Evolutionary conservation across 1,140 invertebrate genomes (phyloP).

Genomic region (Caenorhabditis brenneri): DNA sequence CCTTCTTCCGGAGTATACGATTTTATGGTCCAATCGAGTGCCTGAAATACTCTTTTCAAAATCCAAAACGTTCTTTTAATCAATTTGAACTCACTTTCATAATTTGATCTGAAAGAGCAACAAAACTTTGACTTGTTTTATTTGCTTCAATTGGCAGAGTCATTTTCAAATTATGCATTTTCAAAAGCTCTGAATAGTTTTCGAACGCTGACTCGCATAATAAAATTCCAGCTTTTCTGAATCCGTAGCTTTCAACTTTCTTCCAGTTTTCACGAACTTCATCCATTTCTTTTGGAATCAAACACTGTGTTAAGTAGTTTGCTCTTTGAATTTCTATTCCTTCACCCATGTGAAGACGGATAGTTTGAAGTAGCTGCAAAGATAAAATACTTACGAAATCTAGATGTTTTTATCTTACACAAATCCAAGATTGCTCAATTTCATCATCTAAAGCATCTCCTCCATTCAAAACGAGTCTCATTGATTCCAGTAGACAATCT

Average conservation of each 20-base stretch:
- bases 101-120: slow-evolving; percentile 54
- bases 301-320: slow-evolving; percentile 63
- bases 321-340: slow-evolving; percentile 65
- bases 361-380: slow-evolving; percentile 52
- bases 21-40: slow-evolving; percentile 59
- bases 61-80: no score
- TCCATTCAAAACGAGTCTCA: slow-evolving; percentile 58
- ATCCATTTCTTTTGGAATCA: slow-evolving; percentile 65
- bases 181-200: slow-evolving; percentile 9
- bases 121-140: slow-evolving; percentile 54
- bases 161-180: slow-evolving; percentile 43
- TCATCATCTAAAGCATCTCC: slow-evolving; percentile 58
- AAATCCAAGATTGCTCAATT: slow-evolving; percentile 62
- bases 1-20: slow-evolving; percentile 54
- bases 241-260: slow-evolving; percentile 57
- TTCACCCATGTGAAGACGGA: slow-evolving; percentile 58
- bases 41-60: slow-evolving; percentile 52
- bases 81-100: slow-evolving; percentile 45
- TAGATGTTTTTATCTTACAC: neutral
- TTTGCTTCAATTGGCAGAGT: slow-evolving; percentile 46
- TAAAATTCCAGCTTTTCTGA: slow-evolving; percentile 52
- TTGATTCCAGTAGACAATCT: slow-evolving; percentile 62
- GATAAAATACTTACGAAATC: neutral
- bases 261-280: slow-evolving; percentile 59
- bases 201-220: slow-evolving; percentile 53